phyloP scores from a whole-genome alignment of 2,888 invertebrate species.

The Catocala nupta region DNA sequence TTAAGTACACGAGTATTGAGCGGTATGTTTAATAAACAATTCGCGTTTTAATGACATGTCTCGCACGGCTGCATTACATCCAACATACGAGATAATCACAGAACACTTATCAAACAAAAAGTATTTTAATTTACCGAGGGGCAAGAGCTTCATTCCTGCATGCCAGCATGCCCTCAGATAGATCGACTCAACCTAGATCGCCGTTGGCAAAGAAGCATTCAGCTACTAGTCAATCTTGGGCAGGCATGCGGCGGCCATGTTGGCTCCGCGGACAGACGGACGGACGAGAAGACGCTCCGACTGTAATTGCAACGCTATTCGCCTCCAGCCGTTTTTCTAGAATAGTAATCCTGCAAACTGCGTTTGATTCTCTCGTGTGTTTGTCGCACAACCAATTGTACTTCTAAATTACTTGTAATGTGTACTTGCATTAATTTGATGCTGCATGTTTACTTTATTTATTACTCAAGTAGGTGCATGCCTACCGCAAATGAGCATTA shows the following conservation, averaged over 20 bases:
- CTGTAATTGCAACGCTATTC: slow-evolving; percentile 82
- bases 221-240: slow-evolving; percentile 85
- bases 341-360: slow-evolving; percentile 64
- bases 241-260: slow-evolving; percentile 83
- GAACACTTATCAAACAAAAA: slow-evolving; percentile 78
- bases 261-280: slow-evolving; percentile 72
- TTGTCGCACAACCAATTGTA: slow-evolving; percentile 16
- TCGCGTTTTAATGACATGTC: slow-evolving; percentile 60
- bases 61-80: slow-evolving; percentile 61
- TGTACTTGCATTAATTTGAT: neutral
- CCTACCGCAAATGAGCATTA: too few species aligned
- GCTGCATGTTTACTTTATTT: neutral
- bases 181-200: slow-evolving; percentile 76
- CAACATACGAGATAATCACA: slow-evolving; percentile 69
- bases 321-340: slow-evolving; percentile 79
- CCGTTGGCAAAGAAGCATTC: slow-evolving; percentile 79
- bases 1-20: slow-evolving; percentile 38
- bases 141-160: slow-evolving; percentile 74
- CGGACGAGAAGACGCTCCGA: slow-evolving; percentile 73
- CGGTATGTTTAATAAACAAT: slow-evolving; percentile 61
- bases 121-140: slow-evolving; percentile 80
- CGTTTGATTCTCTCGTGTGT: slow-evolving; percentile 50
- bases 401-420: slow-evolving; percentile 8
- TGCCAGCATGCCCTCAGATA: slow-evolving; percentile 73
- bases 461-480: neutral